These are phyloP conservation scores for Acromyrmex echinatior DNA, from an alignment of 1,140 invertebrate genomes.

Conservation along the genomic window DNA sequence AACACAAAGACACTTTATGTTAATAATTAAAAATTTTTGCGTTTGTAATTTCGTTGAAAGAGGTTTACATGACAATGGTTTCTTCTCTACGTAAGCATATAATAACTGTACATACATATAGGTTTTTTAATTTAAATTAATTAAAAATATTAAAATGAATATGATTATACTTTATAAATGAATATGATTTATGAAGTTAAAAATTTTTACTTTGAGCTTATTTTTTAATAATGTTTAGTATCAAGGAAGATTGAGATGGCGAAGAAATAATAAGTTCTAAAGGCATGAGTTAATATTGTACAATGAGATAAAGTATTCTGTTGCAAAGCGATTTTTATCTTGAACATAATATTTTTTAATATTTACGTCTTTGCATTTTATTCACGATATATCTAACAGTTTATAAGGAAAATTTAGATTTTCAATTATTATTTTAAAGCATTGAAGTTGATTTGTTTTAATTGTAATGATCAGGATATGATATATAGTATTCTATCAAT, in stretches of 20 bases:
- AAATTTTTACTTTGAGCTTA: background rate
- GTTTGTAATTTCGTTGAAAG: background rate
- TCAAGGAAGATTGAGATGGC: background rate
- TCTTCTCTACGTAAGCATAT: background rate
- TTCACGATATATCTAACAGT: background rate
- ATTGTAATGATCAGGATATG: background rate
- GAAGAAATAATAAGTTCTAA: background rate
- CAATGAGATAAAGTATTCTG: background rate
- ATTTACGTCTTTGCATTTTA: background rate
- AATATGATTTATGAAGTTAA: background rate
- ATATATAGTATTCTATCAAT: background rate
- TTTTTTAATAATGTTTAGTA: background rate
- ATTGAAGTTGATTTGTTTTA: background rate
- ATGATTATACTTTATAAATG: background rate
- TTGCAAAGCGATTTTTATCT: background rate
- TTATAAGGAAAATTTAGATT: background rate
- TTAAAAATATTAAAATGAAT: background rate
- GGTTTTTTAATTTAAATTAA: background rate
- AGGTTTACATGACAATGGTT: background rate
- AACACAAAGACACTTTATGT: slow-evolving; percentile 27
- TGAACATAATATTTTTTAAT: background rate
- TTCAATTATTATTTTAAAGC: background rate
- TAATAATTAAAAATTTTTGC: slow-evolving; percentile 44
- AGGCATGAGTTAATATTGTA: background rate
- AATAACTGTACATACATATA: background rate